Percentiles rank a stretch among this genome's conserved stretches.
phyloP scores from a whole-genome alignment of 2,113 vertebrate genomes.

The Daubentonia madagascariensis region DNA sequence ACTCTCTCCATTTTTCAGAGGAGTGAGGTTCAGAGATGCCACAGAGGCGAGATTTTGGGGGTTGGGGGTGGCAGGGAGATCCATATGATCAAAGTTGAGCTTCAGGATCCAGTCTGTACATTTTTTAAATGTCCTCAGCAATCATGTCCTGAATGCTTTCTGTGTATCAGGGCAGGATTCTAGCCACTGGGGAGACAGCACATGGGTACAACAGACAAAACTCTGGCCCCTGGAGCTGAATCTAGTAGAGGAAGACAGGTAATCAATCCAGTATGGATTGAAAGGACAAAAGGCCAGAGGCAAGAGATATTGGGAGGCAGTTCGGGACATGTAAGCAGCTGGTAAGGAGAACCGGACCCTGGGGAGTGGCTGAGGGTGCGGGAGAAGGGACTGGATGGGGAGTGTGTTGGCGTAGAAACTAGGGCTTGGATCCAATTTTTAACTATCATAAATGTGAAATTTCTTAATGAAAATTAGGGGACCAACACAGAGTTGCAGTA shows the following conservation, averaged over 20 bases:
- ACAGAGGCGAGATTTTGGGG: not conserved
- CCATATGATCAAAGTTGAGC: not conserved
- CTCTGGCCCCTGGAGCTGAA: not conserved
- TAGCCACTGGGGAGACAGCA: not conserved
- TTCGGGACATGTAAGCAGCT: not conserved
- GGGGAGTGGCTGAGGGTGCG: rapidly evolving
- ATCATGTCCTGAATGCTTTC: not conserved
- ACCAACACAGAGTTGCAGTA: not conserved
- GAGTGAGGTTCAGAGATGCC: not conserved
- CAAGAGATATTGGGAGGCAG: not conserved
- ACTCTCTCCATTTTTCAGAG: not conserved
- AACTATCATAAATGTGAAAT: not conserved
- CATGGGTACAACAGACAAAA: not conserved
- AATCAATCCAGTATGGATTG: not conserved
- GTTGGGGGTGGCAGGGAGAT: not conserved
- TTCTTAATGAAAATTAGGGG: not conserved
- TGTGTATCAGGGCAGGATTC: not conserved
- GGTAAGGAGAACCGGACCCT: not conserved
- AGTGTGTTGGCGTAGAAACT: not conserved
- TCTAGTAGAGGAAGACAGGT: not conserved
- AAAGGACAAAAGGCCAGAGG: not conserved
- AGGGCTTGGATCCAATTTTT: not conserved
- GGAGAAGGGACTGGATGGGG: not conserved
- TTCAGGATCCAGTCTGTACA: not conserved
- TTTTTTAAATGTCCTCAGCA: not conserved